Conservation (phyloP, 2,113 vertebrate species). For the Brienomyrus brachyistius region DNA sequence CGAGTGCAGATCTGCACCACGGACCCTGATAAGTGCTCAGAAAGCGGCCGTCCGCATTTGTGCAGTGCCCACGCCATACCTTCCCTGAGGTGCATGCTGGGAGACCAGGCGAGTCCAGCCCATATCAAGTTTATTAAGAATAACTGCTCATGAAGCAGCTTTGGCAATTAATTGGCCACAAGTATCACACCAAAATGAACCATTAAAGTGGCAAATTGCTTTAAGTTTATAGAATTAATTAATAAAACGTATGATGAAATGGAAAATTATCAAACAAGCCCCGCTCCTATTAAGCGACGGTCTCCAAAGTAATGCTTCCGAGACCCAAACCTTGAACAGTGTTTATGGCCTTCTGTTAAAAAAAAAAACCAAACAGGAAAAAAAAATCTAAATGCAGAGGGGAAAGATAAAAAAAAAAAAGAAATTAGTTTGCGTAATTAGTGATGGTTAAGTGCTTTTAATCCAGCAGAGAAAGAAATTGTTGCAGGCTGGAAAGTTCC, state of each 20-base stretch:
- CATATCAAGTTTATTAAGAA: slow-evolving; percentile 43
- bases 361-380: slow-evolving; percentile 38
- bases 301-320: slow-evolving; percentile 61
- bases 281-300: slow-evolving; percentile 62
- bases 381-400: slow-evolving; percentile 45
- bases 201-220: slow-evolving; percentile 65
- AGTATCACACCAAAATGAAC: slow-evolving; percentile 61
- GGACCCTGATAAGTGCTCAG: background rate
- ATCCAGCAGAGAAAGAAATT: slow-evolving; percentile 52
- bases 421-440: slow-evolving; percentile 69
- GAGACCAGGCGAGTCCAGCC: background rate
- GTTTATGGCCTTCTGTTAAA: slow-evolving; percentile 59
- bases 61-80: background rate
- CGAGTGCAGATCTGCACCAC: background rate
- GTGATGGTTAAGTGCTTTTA: slow-evolving; percentile 65
- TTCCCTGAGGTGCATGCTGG: background rate
- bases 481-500: slow-evolving; percentile 39
- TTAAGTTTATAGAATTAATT: slow-evolving; percentile 73
- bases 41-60: background rate
- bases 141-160: slow-evolving; percentile 44
- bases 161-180: slow-evolving; percentile 62
- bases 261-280: slow-evolving; percentile 69
- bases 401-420: slow-evolving; percentile 51
- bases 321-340: slow-evolving; percentile 55
- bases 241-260: slow-evolving; percentile 70